Conservation (phyloP, 1,140 invertebrate genomes). For the Trichonephila clavipes region DNA sequence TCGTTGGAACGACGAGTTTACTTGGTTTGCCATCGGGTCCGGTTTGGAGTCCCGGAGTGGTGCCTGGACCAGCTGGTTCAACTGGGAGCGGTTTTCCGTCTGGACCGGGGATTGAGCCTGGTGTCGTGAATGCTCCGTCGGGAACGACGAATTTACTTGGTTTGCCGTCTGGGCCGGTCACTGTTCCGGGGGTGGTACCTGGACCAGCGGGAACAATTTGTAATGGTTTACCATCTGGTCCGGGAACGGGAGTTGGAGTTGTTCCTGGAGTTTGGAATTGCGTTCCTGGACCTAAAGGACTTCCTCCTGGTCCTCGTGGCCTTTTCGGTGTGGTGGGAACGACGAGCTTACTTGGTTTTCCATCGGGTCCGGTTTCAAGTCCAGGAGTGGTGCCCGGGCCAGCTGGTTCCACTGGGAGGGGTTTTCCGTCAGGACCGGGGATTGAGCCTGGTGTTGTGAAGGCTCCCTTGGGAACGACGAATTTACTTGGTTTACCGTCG, state of each 20-base stretch:
- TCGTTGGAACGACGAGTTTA: slow-evolving; percentile 1
- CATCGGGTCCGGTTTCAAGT: slow-evolving; percentile 27
- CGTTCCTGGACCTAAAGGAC: background rate
- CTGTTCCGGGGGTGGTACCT: slow-evolving; percentile 11
- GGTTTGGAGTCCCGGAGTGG: slow-evolving; percentile 36
- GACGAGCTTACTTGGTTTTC: background rate
- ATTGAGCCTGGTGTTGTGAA: slow-evolving; percentile 37
- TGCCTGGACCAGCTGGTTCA: slow-evolving; percentile 36
- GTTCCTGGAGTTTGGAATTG: background rate
- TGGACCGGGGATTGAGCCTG: too few species aligned
- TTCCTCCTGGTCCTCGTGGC: background rate
- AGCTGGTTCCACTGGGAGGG: slow-evolving; percentile 16
- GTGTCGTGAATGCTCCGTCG: too few species aligned
- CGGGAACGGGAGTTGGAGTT: background rate
- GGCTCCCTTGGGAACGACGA: background rate
- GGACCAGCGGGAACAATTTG: slow-evolving; percentile 28
- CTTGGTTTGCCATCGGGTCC: slow-evolving; percentile 20
- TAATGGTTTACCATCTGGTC: background rate
- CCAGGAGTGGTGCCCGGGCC: slow-evolving; percentile 48
- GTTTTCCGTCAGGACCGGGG: slow-evolving; percentile 23
- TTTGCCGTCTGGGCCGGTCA: too few species aligned
- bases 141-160: too few species aligned
- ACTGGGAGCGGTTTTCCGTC: background rate
- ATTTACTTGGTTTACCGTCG: background rate
- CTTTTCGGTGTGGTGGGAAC: background rate